Evolutionary conservation across 92 coral and sea anemone genomes (phyloP), one percentile per base, ranked within the genome.

Genomic region (Hydrozoanthus gracilis): DNA sequence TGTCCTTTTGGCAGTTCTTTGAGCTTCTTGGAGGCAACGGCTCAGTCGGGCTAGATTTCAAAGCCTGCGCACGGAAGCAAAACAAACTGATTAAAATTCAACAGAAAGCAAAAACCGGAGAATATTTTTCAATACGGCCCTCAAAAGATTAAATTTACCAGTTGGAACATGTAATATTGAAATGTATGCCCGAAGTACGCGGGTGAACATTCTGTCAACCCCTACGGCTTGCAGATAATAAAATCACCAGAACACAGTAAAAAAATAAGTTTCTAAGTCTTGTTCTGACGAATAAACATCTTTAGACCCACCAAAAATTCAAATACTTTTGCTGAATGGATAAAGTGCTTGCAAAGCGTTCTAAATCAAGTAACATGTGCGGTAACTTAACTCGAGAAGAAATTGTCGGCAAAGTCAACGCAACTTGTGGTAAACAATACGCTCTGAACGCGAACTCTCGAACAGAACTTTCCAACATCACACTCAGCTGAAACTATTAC

Each of bases 401-500:
- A 60, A 66, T 80, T 80, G 64, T 74, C 85, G 49, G 54, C 82
- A 80, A 78, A 68, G 66, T 74, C 49, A 74, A 18, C 12, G 55
- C 47, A 80, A 80, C 74, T 80, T 66, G 47, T 49, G 62, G 66
- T 64, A 80, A 80, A 80, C 69, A 64, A 46, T 47, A 7, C n/a
- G 46, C 8, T 64, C 74, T n/a, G 66, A 80, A 46, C 60, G 85
- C 48, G 49, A 13, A 27, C 85, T 49, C 48, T 80, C 85, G 73
- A 67, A 70, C 85, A 80, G 46, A 80, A 80, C 54, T 80, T 80
- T 66, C 20, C 73, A 65, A 48, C 72, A 65, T 64, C 73, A 74
- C 73, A 80, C 54, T 77, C 95, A 92, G 91, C 88, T 89, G 89
- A 90, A 88, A 94, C 93, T 92, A 92, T 92, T 92, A 90, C 93